phyloP scores from a whole-genome alignment of 2,888 invertebrate species.

The Euplagia quadripunctaria region DNA sequence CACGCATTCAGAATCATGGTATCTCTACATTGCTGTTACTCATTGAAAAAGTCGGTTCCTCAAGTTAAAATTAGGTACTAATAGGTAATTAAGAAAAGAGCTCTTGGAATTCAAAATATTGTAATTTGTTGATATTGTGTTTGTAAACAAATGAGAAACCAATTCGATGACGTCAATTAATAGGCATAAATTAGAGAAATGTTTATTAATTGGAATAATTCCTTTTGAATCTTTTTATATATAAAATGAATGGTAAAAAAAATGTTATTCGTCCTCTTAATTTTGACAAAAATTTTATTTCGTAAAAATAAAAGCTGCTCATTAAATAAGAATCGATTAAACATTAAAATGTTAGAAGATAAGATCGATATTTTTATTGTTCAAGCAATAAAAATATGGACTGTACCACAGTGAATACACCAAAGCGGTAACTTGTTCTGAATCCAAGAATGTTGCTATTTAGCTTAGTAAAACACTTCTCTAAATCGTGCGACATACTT shows the following conservation, averaged over 20 bases:
- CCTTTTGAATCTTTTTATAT: neutral
- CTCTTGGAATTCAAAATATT: neutral
- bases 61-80: neutral
- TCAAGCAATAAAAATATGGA: conserved; percentile 25
- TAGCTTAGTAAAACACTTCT: neutral
- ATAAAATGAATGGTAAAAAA: conserved; percentile 1
- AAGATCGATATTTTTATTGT: conserved; percentile 25
- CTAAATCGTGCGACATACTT: too few species aligned
- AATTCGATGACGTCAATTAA: neutral
- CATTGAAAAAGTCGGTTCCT: neutral
- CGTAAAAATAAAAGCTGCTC: conserved; percentile 9
- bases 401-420: conserved; percentile 12
- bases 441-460: neutral
- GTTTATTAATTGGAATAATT: neutral
- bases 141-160: neutral
- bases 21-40: conserved; percentile 9
- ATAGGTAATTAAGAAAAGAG: neutral
- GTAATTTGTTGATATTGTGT: neutral
- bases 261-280: neutral
- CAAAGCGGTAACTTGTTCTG: neutral
- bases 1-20: conserved; percentile 51
- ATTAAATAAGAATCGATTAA: neutral
- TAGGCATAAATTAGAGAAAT: neutral
- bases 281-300: conserved; percentile 32
- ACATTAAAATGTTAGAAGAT: neutral